Base-by-base conservation (phyloP, 2,888 invertebrate genomes). In the Catonia carolina region DNA sequence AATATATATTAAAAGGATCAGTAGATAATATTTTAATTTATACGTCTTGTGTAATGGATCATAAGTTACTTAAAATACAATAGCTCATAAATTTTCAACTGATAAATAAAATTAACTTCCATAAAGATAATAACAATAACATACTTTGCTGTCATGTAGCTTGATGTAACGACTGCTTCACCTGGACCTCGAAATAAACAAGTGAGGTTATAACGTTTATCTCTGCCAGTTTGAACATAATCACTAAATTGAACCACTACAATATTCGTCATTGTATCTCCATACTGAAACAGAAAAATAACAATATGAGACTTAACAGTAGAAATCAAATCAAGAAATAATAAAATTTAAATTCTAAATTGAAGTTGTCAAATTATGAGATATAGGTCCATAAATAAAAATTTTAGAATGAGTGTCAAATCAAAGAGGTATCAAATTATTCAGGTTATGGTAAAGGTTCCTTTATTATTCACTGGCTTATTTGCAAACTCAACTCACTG, bases 191-290 rank as follows among this genome's bases (percentile, higher is more conserved):
- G 81, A 74, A 93, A 91, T 55, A 91, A 78, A 69, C 93, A 94
- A n/a, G 93, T 94, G 61, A 94, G 75, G 71, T 94, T 94, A 74
- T 92, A 94, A 10, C 92, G 80, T 68, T 93, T 92, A 72, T 94
- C 93, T 60, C 87, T 78, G 17, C 89, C 87, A 1, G 93, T 93
- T 75, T 93, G 93, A 1, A 94, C 92, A 68, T 86, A 88, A 72
- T 94, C 92, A 65, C 91, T 91, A 76, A 93, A 93, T 71, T 94
- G 93, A 0, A 94, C 92, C 17, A 93, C 92, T 4, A 91, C 90
- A 62, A 94, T 93, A 69, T 93, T 94, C 58, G 93, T 93, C 84
- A 93, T 86, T 3, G 91, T 90, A 68, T 94, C 93, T 3, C 90
- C 92, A 67, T 88, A 91, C 88, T 89, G 73, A n/a, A 59, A 54